Evolutionary conservation across 2,113 vertebrate species (phyloP), one percentile per base, ranked within the genome.

Genomic region (Zosterops japonicus): DNA sequence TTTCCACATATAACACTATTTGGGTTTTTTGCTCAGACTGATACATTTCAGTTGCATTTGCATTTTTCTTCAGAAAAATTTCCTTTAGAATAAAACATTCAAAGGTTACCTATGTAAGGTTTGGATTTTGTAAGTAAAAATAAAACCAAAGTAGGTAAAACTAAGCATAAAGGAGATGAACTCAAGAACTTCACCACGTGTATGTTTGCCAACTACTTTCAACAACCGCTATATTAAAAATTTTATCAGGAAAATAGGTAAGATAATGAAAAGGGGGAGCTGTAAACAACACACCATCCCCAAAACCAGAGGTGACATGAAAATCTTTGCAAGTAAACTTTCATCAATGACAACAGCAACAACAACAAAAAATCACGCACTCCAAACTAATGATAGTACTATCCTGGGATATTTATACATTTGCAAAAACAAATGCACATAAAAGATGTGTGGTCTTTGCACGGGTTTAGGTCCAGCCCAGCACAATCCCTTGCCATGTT

Each of bases 211-310:
- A 78, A 65, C 47, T 56, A 17, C 83, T 92, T 90, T 81, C 36
- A 70, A 29, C 31, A 5, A n/a, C 11, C 0, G 0, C 44, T 75
- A 0, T 28, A 59, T 17, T 44, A 78, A 89, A 89, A 93, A 52
- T 8, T 20, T 12, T 50, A 53, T 17, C 52, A 20, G 55, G 64
- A 2, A 4, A 72, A 79, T 9, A 46, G 0, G 0, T 14, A 24
- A 35, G 18, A 11, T 24, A 67, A 68, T 57, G 36, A 49, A 35
- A 36, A 82, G 23, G 27, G 16, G 10, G 35, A 68, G 20, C 50
- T 42, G 25, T 61, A 57, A 85, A 91, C 78, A 94, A 80, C 6
- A 50, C 19, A 35, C 12, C 33, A 53, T 57, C 59, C 44, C 9
- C 14, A 64, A 61, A 91, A 59, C 14, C 33, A 39, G 19, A 42